A percentile compares a stretch with the other conserved stretches of the same genome.
Conservation (phyloP, 2,888 invertebrate species). For the Periphyllus acericola region DNA sequence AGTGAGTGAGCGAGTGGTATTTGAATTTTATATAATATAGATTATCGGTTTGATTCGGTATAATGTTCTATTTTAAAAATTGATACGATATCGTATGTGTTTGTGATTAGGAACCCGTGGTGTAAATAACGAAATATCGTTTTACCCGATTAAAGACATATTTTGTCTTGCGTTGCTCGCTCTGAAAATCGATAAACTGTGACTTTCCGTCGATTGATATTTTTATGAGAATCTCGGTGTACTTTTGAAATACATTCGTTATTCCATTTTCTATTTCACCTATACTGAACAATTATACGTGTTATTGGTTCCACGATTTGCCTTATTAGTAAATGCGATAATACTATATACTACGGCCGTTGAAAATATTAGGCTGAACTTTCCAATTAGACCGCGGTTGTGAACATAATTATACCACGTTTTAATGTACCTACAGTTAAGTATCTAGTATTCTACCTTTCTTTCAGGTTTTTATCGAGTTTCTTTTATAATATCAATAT, state of each 20-base stretch:
- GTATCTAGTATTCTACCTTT: neutral
- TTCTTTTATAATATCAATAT: neutral
- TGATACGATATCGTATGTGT: no score
- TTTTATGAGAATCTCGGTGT: neutral
- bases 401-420: neutral
- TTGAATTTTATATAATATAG: no score
- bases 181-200: no score
- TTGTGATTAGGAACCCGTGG: no score
- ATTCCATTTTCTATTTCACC: neutral
- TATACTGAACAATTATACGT: neutral
- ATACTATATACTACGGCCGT: neutral
- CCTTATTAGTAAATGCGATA: neutral
- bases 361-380: conserved; percentile 18
- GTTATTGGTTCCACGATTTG: neutral
- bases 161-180: no score
- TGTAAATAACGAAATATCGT: no score
- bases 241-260: neutral
- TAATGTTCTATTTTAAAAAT: no score
- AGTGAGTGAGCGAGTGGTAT: no score
- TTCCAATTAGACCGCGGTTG: neutral
- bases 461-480: conserved; percentile 22
- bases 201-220: no score
- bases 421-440: neutral
- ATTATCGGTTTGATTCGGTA: no score
- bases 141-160: no score